Evolutionary conservation across 2,888 invertebrate genomes (phyloP).

Genomic region (Xestia sexstrigata): DNA sequence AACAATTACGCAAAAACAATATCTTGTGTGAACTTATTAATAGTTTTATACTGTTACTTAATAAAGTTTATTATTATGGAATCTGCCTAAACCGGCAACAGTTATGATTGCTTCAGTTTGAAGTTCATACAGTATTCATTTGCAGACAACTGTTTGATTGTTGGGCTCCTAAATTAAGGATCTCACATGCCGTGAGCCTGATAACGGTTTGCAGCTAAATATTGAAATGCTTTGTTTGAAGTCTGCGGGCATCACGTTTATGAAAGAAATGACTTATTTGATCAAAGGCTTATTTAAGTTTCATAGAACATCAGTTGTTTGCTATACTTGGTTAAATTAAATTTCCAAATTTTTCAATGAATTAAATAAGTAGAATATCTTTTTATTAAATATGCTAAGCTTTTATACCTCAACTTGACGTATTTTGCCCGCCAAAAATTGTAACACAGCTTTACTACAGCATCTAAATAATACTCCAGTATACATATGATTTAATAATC

Average conservation of each 20-base stretch:
- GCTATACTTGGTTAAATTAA: not conserved
- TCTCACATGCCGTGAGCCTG: constrained; percentile 41
- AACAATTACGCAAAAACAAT: constrained; percentile 40
- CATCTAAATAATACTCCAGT: not conserved
- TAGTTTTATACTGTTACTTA: constrained; percentile 38
- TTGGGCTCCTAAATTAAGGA: constrained; percentile 58
- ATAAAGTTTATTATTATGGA: constrained; percentile 37
- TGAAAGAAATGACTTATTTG: constrained; percentile 15
- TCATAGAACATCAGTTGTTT: not conserved
- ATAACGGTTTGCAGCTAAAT: constrained; percentile 62
- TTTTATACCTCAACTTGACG: constrained; percentile 8
- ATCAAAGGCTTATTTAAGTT: not conserved
- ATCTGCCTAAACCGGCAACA: constrained; percentile 44
- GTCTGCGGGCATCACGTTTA: not conserved
- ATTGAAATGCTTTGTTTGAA: constrained; percentile 41
- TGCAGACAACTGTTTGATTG: constrained; percentile 59
- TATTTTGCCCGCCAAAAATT: not conserved
- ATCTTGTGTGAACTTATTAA: constrained; percentile 40
- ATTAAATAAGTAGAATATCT: not conserved
- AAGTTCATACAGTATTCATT: constrained; percentile 60
- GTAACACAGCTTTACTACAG: not conserved
- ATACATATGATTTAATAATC: constrained; percentile 6
- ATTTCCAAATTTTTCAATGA: not conserved
- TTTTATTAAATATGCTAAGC: not conserved
- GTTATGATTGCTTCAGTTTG: constrained; percentile 58